Evolutionary conservation across 2,888 invertebrate genomes (phyloP).

Genomic region (Marronus borbonicus): DNA sequence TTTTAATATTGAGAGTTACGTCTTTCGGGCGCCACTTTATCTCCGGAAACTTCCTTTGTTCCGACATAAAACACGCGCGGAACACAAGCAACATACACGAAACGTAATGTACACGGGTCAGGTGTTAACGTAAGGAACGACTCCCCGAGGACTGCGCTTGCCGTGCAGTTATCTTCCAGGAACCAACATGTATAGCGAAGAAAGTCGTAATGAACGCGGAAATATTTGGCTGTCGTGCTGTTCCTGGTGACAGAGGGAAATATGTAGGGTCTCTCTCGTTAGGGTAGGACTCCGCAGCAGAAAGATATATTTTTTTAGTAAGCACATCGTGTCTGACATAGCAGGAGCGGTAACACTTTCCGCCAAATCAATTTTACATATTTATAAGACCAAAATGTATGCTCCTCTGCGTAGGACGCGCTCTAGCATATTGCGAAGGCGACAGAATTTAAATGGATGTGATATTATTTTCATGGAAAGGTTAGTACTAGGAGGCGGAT

Average conservation of each 20-base stretch:
- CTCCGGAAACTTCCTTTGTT: slow-evolving; percentile 42
- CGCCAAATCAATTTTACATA: slow-evolving; percentile 10
- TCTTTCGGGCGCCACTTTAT: slow-evolving; percentile 29
- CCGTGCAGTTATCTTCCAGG: slow-evolving; percentile 8
- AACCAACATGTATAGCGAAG: background rate
- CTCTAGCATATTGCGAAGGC: background rate
- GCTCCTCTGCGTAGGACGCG: background rate
- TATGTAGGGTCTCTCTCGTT: background rate
- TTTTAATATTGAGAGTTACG: slow-evolving; percentile 40
- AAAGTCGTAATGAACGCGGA: slow-evolving; percentile 15
- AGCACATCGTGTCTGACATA: background rate
- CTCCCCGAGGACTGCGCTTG: slow-evolving; percentile 21
- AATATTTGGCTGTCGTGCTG: slow-evolving; percentile 18
- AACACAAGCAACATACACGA: background rate
- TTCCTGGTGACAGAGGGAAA: background rate
- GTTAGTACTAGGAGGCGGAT: no score
- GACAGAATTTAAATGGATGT: slow-evolving; percentile 2
- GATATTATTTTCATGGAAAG: background rate
- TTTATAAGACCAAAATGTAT: slow-evolving; percentile 10
- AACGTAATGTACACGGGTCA: slow-evolving; percentile 51
- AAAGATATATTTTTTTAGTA: background rate
- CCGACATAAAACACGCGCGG: slow-evolving; percentile 40
- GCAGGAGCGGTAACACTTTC: background rate
- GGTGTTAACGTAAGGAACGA: slow-evolving; percentile 49
- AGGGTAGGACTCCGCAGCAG: background rate